A percentile compares a stretch with the other conserved stretches of the same genome.
Evolutionary conservation across 2,113 vertebrate genomes (phyloP).

Genomic region (Ptyas mucosa): DNA sequence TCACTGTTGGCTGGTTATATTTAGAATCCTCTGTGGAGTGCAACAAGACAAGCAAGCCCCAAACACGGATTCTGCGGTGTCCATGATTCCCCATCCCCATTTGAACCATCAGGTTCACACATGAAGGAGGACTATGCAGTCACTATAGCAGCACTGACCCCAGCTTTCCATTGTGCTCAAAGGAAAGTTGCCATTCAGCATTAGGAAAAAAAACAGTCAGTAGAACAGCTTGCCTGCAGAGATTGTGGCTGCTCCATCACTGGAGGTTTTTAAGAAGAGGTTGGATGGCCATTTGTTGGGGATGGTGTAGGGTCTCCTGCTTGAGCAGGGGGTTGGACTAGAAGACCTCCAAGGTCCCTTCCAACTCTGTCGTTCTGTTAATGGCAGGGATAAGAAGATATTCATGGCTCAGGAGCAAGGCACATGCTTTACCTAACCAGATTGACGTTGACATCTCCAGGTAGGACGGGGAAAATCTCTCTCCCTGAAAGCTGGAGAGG

Average conservation of each 20-base stretch:
- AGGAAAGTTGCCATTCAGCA: background rate
- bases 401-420: background rate
- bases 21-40: constrained; percentile 14
- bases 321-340: background rate
- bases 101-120: background rate
- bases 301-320: background rate
- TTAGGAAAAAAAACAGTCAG: background rate
- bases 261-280: background rate
- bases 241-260: background rate
- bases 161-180: background rate
- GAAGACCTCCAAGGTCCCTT: background rate
- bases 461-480: background rate
- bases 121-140: background rate
- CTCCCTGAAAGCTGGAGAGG: background rate
- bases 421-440: background rate
- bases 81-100: background rate
- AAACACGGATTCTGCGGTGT: background rate
- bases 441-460: background rate
- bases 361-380: background rate
- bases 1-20: constrained; percentile 27
- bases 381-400: background rate
- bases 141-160: background rate
- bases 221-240: background rate
- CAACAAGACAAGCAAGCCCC: background rate
- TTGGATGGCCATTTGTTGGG: background rate